Conservation (phyloP, 1,140 invertebrate genomes). For the Parasteatoda tepidariorum region DNA sequence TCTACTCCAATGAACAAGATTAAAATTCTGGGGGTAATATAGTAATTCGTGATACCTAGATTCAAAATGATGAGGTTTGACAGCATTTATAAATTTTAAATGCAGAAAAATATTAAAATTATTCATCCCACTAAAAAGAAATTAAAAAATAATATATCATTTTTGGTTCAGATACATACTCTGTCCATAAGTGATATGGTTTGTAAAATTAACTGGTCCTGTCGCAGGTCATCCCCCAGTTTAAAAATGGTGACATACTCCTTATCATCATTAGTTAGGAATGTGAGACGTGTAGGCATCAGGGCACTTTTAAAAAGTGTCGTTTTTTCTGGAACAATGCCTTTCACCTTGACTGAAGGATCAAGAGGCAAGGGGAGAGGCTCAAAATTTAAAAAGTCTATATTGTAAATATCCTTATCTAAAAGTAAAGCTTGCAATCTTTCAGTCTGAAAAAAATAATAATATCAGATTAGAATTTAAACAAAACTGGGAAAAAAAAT, state of each 20-base stretch:
- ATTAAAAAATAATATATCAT: too few species aligned
- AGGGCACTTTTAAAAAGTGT: conserved; percentile 96
- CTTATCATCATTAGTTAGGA: conserved; percentile 81
- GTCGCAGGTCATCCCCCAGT: conserved; percentile 97
- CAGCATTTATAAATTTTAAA: too few species aligned
- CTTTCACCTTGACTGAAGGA: conserved; percentile 89
- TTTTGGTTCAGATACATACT: too few species aligned
- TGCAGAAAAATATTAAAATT: too few species aligned
- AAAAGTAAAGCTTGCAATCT: conserved; percentile 83
- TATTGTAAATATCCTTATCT: conserved; percentile 84
- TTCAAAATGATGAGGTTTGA: too few species aligned
- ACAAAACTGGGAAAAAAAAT: too few species aligned
- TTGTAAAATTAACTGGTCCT: conserved; percentile 96
- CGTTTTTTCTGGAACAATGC: conserved; percentile 86
- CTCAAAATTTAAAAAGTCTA: conserved; percentile 92
- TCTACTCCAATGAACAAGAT: too few species aligned
- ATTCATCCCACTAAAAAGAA: too few species aligned
- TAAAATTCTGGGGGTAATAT: too few species aligned
- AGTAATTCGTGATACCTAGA: too few species aligned
- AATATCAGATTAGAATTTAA: too few species aligned
- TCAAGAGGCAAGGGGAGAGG: conserved; percentile 87
- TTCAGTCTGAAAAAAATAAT: conserved; percentile 74
- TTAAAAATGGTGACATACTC: conserved; percentile 99
- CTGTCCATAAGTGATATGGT: conserved; percentile 98
- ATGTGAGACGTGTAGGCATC: conserved; percentile 97